phyloP scores from a whole-genome alignment of 2,113 vertebrate species.

The Bubo blakistoni region DNA sequence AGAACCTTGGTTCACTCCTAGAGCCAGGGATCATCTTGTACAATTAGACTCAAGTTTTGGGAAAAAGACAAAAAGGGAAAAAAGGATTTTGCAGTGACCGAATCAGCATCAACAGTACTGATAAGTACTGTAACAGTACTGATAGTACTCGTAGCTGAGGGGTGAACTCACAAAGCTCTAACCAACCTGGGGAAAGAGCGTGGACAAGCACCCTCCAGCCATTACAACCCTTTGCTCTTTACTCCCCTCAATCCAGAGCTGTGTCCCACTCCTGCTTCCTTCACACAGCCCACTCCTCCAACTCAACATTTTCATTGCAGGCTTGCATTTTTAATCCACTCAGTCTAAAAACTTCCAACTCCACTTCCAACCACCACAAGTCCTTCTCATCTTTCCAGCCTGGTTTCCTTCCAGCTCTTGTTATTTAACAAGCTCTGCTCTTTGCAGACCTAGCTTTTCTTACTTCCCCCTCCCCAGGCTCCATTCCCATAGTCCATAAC shows the following conservation, averaged over 20 bases:
- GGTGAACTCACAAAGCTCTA: background rate
- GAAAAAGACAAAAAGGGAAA: background rate
- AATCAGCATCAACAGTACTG: background rate
- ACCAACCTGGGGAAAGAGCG: background rate
- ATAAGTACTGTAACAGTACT: background rate
- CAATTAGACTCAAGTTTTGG: background rate
- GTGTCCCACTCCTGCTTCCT: background rate
- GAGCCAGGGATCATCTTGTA: background rate
- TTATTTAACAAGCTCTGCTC: background rate
- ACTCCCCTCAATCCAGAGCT: background rate
- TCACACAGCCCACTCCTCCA: background rate
- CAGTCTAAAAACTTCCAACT: background rate
- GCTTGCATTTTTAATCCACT: background rate
- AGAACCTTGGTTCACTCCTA: background rate
- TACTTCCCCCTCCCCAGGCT: background rate
- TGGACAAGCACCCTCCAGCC: too few species aligned
- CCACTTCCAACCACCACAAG: background rate
- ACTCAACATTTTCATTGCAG: too few species aligned
- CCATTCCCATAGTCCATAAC: background rate
- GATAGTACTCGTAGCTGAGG: background rate
- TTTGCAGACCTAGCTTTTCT: background rate
- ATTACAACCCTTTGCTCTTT: background rate
- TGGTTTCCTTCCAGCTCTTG: background rate
- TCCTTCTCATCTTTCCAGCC: background rate
- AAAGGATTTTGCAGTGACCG: background rate